Evolutionary conservation across 2,113 vertebrate genomes (phyloP).

Genomic region (Montifringilla adamsi): DNA sequence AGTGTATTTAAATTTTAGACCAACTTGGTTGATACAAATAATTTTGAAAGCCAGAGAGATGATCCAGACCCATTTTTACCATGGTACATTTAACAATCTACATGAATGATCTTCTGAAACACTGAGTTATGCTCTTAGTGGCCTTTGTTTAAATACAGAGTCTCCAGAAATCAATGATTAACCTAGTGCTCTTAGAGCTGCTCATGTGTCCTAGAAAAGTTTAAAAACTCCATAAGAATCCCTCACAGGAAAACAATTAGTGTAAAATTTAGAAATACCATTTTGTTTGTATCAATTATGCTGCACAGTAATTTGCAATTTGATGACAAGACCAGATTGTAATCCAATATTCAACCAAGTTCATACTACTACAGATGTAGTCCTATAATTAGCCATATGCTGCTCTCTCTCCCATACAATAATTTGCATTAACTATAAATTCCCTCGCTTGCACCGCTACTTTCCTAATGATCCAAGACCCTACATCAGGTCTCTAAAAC

Average conservation of each 20-base stretch:
- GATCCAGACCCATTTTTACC: neutral
- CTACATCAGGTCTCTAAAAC: neutral
- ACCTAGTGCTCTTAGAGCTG: neutral
- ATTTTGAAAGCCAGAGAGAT: neutral
- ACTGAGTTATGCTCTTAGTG: neutral
- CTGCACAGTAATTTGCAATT: slow-evolving; percentile 1
- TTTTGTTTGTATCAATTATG: neutral
- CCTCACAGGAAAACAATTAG: neutral
- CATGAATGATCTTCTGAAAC: neutral
- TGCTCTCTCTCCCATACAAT: slow-evolving; percentile 4
- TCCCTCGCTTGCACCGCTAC: neutral
- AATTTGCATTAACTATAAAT: slow-evolving; percentile 1
- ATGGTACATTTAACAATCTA: neutral
- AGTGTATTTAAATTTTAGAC: neutral
- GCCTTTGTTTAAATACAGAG: neutral
- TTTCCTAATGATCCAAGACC: neutral
- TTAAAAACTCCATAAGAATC: neutral
- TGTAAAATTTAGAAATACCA: neutral
- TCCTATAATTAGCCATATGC: slow-evolving; percentile 36
- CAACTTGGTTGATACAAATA: neutral
- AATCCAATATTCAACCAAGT: slow-evolving; percentile 11
- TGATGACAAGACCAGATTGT: neutral
- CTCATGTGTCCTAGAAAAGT: neutral
- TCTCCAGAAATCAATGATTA: neutral
- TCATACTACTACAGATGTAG: slow-evolving; percentile 29